phyloP scores from a whole-genome alignment of 2,888 invertebrate genomes.

The Lepidocyrtinus sp. region DNA sequence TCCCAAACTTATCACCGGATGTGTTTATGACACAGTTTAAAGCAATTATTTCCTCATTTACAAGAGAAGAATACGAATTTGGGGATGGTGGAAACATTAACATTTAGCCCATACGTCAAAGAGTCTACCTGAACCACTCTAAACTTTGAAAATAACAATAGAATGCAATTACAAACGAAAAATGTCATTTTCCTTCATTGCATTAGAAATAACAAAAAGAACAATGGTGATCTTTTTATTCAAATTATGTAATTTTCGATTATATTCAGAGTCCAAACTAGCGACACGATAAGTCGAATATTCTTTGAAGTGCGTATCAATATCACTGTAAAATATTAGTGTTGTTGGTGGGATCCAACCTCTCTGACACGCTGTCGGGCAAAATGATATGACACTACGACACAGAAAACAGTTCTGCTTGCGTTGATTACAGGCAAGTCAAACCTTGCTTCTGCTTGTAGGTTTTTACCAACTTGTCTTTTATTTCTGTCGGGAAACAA shows the following conservation, averaged over 20 bases:
- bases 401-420: conserved; percentile 6
- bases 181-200: neutral
- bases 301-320: neutral
- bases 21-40: neutral
- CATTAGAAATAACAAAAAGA: neutral
- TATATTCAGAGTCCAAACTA: neutral
- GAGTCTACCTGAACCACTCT: neutral
- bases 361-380: neutral
- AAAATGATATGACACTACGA: neutral
- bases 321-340: conserved; percentile 7
- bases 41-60: conserved; percentile 4
- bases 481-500: conserved; percentile 4
- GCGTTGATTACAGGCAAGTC: conserved; percentile 18
- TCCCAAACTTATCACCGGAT: too few species aligned
- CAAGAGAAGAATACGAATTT: neutral
- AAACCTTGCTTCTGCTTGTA: neutral
- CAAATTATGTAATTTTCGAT: conserved; percentile 10
- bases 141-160: neutral
- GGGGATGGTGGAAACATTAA: neutral
- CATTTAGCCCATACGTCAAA: neutral
- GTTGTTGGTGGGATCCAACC: neutral
- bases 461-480: conserved; percentile 13
- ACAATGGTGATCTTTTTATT: conserved; percentile 4
- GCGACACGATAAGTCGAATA: neutral
- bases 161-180: neutral